Evolutionary conservation across 2,888 invertebrate genomes (phyloP).

Genomic region (Pachliopta kotzebuea): DNA sequence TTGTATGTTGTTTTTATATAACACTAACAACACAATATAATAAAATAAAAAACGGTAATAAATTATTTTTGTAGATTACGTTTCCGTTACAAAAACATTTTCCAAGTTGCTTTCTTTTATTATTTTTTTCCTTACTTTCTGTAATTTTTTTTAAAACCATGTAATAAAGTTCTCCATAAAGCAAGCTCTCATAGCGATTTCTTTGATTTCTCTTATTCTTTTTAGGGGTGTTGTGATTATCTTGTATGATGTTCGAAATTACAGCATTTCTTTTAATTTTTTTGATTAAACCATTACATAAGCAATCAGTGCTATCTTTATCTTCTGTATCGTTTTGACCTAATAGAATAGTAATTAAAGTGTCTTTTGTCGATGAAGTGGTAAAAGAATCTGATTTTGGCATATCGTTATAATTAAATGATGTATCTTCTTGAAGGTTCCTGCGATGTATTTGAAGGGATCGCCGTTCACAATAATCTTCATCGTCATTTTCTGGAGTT

Average conservation of each 20-base stretch:
- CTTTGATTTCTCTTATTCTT: constrained; percentile 16
- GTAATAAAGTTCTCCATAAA: constrained; percentile 47
- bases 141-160: constrained; percentile 43
- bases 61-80: not conserved
- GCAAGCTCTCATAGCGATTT: constrained; percentile 31
- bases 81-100: constrained; percentile 30
- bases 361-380: constrained; percentile 1
- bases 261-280: constrained; percentile 18
- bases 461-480: constrained; percentile 68
- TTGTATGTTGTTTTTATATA: constrained; percentile 3
- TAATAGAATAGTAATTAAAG: not conserved
- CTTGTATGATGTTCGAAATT: constrained; percentile 1
- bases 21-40: constrained; percentile 8
- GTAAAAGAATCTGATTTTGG: not conserved
- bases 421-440: constrained; percentile 39
- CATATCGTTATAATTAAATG: constrained; percentile 12
- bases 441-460: constrained; percentile 53
- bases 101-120: constrained; percentile 24
- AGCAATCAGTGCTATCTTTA: constrained; percentile 16
- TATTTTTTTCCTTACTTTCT: constrained; percentile 35
- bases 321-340: not conserved
- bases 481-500: constrained; percentile 43
- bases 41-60: constrained; percentile 3
- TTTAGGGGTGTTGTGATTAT: constrained; percentile 27
- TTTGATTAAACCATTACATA: constrained; percentile 15